Percentiles rank a stretch among this genome's conserved stretches.
These are phyloP conservation scores for Cololabis saira DNA, from an alignment of 2,113 vertebrate genomes.

Conservation along the genomic window DNA sequence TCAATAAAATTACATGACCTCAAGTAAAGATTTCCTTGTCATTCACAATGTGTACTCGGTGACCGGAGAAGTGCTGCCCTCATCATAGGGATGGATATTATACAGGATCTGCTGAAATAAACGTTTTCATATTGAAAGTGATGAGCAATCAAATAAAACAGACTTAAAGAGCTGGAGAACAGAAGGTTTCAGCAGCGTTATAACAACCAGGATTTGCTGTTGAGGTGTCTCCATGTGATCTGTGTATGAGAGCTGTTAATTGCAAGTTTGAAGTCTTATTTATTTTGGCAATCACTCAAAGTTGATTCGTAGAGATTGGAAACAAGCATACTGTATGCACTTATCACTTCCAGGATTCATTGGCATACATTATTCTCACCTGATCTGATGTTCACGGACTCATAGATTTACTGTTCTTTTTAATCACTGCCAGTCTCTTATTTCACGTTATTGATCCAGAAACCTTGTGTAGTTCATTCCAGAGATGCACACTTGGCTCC, in stretches of 20 bases:
- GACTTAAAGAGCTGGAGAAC: background rate
- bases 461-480: too few species aligned
- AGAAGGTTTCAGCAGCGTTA: constrained; percentile 6
- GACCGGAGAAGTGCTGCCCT: background rate
- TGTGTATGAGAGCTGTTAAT: constrained; percentile 21
- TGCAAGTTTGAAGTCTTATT: constrained; percentile 32
- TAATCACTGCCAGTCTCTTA: too few species aligned
- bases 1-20: background rate
- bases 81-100: background rate
- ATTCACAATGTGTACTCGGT: background rate
- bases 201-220: constrained; percentile 6
- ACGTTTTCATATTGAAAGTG: constrained; percentile 8
- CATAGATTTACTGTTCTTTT: too few species aligned
- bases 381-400: background rate
- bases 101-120: constrained; percentile 1
- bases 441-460: too few species aligned
- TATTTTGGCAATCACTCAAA: constrained; percentile 23
- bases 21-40: constrained; percentile 3
- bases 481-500: too few species aligned
- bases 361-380: background rate
- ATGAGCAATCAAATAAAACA: background rate
- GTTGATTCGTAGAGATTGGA: background rate
- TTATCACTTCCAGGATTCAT: constrained; percentile 8
- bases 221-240: constrained; percentile 1
- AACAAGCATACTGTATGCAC: constrained; percentile 1